Evolutionary conservation across 2,888 invertebrate species (phyloP), one percentile per base, ranked within the genome.

Genomic region (Chaitophorus viminalis): DNA sequence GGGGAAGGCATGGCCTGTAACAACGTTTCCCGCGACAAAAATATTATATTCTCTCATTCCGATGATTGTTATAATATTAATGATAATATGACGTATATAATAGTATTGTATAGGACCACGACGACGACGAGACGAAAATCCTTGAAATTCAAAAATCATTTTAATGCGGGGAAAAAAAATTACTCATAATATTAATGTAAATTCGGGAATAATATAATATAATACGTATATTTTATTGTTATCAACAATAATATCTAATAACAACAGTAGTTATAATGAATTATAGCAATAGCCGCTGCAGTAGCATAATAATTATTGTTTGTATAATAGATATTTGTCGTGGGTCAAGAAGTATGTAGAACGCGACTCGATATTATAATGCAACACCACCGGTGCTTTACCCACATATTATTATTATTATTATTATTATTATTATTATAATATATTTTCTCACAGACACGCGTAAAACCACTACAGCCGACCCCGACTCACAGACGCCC

Each of bases 181-280:
- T 9, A 21, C 25, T 21, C 18, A 14, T 17, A 65, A 70, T 31
- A 82, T 52, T 54, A 68, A 18, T 29, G 36, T 46, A 33, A 81
- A 68, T 74, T 9, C 0, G 60, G 33, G 21, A 39, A 46, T 46
- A 21, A 52, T n/a, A 29, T 68, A 46, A n/a, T n/a, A n/a, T n/a
- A n/a, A n/a, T n/a, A n/a, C n/a, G n/a, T 81, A 39, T 68, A 70
- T 82, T 82, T 54, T 82, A 74, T 54, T 82, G 54, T 54, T 74
- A 54, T 82, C 33, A 5, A 33, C 33, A 74, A 72, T 54, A 82
- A 31, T 46, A 21, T 39, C 11, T 39, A 68, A 39, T 60, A 31
- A 65, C n/a, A 70, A 70, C n/a, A 31, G 31, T 25, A 68, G 29
- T 25, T 29, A 29, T 29, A 68, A 68, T 25, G n/a, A 68, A 68